Base-by-base conservation (phyloP, 2,113 vertebrate species). In the Prinia subflava region DNA sequence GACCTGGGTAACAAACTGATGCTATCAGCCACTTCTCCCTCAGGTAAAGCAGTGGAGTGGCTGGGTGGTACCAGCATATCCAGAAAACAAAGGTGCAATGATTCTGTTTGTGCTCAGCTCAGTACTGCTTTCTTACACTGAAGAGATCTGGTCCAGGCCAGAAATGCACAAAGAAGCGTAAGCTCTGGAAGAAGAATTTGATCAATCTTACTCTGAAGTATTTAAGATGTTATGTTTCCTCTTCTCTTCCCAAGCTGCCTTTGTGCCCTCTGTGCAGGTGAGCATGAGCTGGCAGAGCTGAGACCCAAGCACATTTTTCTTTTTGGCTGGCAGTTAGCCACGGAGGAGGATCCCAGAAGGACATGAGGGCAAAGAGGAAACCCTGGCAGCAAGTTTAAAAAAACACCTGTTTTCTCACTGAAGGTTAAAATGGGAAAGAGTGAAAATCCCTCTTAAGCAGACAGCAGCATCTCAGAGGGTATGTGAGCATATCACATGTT, bases 41-140 rank as follows among this genome's bases (percentile, higher is more conserved):
- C 3, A 2, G 50, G 31, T 24, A 62, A 56, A 50, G 17, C 25
- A 5, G 17, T 74, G 41, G 22, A 33, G 27, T 52, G 35, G 16
- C 56, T 91, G 46, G 39, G 19, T 76, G 37, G 20, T 55, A 53
- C 23, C 52, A 78, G 15, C 47, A 76, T 46, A 67, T 50, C 47
- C 35, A 30, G 74, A 53, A 78, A 81, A 70, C 33, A 64, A 52
- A 56, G 30, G 31, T 68, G 57, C 35, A 53, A 18, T 2, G 9
- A 47, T 71, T 74, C 47, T 13, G 13, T 50, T 67, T 55, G 35
- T 49, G 52, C 64, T 91, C 71, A 67, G 52, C 59, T 89, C 7
- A 1, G 14, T 19, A 12, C n/a, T 2, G 5, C 60, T 88, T 65
- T 33, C 57, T 39, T 67, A 31, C 0, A 0, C 7, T 47, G 59